phyloP scores from a whole-genome alignment of 2,113 vertebrate genomes.

The Thalassoma bifasciatum region DNA sequence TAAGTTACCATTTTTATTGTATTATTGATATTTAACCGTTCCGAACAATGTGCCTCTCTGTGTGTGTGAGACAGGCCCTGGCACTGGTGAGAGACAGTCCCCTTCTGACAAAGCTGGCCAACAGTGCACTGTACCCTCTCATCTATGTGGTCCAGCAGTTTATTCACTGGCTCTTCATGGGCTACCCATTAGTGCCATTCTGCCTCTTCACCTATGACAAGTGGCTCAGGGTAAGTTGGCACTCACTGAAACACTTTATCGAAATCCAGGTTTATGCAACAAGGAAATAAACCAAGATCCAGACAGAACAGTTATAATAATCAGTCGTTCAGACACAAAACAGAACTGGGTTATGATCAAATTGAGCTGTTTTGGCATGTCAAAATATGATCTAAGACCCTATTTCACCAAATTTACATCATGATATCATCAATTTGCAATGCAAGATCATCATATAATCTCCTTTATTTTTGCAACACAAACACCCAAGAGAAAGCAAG shows the following conservation, averaged over 20 bases:
- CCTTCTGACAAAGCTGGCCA: slow-evolving; percentile 79
- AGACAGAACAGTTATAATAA: not conserved
- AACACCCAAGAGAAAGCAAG: not conserved
- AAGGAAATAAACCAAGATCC: not conserved
- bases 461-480: not conserved
- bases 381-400: not conserved
- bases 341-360: not conserved
- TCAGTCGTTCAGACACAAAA: not conserved
- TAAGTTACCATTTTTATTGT: slow-evolving; percentile 13
- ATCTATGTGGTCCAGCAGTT: slow-evolving; percentile 90
- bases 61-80: slow-evolving; percentile 78
- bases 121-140: slow-evolving; percentile 85
- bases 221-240: slow-evolving; percentile 90
- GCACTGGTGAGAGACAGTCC: slow-evolving; percentile 89
- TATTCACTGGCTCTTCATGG: slow-evolving; percentile 97
- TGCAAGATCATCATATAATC: not conserved
- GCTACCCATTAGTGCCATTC: slow-evolving; percentile 93
- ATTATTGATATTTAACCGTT: not conserved
- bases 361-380: rapidly evolving
- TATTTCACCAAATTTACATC: not conserved
- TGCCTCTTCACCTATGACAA: slow-evolving; percentile 97
- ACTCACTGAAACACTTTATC: not conserved
- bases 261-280: not conserved
- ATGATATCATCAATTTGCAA: not conserved
- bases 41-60: not conserved